Evolutionary conservation across 2,888 invertebrate genomes (phyloP), one percentile per base, ranked within the genome.

Genomic region (Synergus umbraculus): DNA sequence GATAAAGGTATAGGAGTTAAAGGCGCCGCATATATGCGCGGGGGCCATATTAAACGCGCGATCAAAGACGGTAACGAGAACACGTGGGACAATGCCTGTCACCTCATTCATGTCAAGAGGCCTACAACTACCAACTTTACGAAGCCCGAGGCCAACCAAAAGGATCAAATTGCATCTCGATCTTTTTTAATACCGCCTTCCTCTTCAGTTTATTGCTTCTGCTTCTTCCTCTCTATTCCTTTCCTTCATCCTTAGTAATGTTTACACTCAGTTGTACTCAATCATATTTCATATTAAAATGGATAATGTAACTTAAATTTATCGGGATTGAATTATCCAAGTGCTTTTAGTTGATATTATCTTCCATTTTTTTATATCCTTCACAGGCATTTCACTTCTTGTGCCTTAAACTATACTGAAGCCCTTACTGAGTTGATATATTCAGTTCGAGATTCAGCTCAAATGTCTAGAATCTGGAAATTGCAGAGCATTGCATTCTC

Each of bases 91-190:
- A 88, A 89, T 89, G 81, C 79, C 87, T 88, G 89, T 89, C 89
- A 88, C 87, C 88, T 88, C 87, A 88, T 88, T 89, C 89, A 89
- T 79, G 87, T 88, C 88, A 90, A 89, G 86, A 86, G 82, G 86
- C 86, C 86, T 85, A 87, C 86, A 88, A 87, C 85, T 85, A 86
- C 85, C 82, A 84, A 87, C 83, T 87, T 85, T 80, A 83, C 80
- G 79, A 83, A 82, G 82, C 83, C 54, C 79, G 79, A 79, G 81
- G 41, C 76, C 87, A 85, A 87, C 87, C 81, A 79, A 83, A 83
- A 83, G 89, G 90, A 91, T 91, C 90, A 87, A 89, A 89, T 91
- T 91, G 89, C 90, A 87, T 86, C 88, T 86, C 85, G 86, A 88
- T 88, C 84, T 89, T 90, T 88, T 84, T 88, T 82, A 84, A 82